phyloP scores from a whole-genome alignment of 2,888 invertebrate genomes.

The Polymixis lichenea region DNA sequence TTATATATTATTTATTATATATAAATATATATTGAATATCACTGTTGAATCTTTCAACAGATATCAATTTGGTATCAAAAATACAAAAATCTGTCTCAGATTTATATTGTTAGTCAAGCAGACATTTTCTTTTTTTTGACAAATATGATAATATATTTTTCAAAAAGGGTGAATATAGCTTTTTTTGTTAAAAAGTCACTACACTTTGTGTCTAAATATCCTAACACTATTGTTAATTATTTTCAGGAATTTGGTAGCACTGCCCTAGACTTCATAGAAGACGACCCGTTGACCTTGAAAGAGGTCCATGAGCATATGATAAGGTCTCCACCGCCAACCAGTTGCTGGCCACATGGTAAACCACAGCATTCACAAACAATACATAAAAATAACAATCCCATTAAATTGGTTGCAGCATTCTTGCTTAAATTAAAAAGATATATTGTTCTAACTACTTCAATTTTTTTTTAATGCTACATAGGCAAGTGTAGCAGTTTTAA shows the following conservation, averaged over 20 bases:
- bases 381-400: neutral
- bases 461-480: slow-evolving; percentile 27
- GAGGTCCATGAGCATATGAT: slow-evolving; percentile 96
- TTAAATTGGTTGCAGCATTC: slow-evolving; percentile 16
- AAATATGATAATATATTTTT: neutral
- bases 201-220: neutral
- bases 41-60: slow-evolving; percentile 4
- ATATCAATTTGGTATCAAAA: neutral
- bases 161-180: neutral
- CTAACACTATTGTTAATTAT: neutral
- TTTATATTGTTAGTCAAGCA: neutral
- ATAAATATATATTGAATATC: slow-evolving; percentile 1
- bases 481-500: slow-evolving; percentile 35
- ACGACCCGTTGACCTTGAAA: slow-evolving; percentile 93
- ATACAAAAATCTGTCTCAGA: neutral
- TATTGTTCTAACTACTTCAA: slow-evolving; percentile 46
- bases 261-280: slow-evolving; percentile 89
- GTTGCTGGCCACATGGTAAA: slow-evolving; percentile 92
- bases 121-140: neutral
- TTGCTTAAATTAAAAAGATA: slow-evolving; percentile 38
- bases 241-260: slow-evolving; percentile 88
- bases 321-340: slow-evolving; percentile 94
- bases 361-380: slow-evolving; percentile 15
- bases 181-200: neutral
- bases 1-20: too few relatives aligned